phyloP scores from a whole-genome alignment of 2,113 vertebrate species.

The Callithrix jacchus region DNA sequence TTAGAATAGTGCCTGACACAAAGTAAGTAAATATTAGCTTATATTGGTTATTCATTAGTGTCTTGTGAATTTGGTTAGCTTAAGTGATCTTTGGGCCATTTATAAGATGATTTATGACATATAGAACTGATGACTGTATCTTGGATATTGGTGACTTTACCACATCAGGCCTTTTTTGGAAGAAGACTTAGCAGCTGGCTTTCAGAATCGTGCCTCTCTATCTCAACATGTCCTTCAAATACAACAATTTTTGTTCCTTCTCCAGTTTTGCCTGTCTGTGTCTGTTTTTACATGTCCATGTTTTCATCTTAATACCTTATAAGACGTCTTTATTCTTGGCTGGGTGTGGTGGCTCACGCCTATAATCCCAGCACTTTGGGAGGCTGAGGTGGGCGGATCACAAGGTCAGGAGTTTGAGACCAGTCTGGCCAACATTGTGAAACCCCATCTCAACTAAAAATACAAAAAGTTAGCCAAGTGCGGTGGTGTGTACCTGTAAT shows the following conservation, averaged over 20 bases:
- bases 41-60: not conserved
- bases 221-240: not conserved
- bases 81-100: not conserved
- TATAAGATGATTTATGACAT: slow-evolving; percentile 12
- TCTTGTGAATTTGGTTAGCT: slow-evolving; percentile 18
- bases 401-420: too few species aligned
- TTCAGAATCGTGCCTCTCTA: not conserved
- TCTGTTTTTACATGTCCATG: not conserved
- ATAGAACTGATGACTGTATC: not conserved
- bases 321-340: not conserved
- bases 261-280: not conserved
- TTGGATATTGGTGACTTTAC: not conserved
- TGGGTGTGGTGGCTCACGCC: too few species aligned
- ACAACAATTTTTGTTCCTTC: not conserved
- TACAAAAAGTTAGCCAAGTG: too few species aligned
- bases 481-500: too few species aligned
- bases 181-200: not conserved
- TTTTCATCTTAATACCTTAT: not conserved
- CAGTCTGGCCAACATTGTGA: too few species aligned
- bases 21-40: not conserved
- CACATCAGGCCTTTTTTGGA: not conserved
- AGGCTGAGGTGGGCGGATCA: too few species aligned
- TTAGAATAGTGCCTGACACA: slow-evolving; percentile 4
- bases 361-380: too few species aligned
- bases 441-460: too few species aligned